These are phyloP conservation scores for Crepidodera aurea DNA, from an alignment of 2,888 invertebrate species.

Conservation along the genomic window DNA sequence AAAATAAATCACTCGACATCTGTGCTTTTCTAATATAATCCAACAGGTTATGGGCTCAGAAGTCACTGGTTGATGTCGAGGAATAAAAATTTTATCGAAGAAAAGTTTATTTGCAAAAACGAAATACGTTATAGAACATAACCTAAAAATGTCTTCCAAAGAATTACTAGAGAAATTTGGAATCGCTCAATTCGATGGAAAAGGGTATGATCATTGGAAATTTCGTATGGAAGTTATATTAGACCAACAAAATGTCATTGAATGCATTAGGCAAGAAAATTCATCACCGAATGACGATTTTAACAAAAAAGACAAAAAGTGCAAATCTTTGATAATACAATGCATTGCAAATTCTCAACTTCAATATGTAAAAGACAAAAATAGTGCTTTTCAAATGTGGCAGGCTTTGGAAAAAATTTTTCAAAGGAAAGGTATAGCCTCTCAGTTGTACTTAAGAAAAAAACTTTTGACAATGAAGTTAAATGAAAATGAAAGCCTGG, in stretches of 20 bases:
- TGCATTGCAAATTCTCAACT: slow-evolving; percentile 45
- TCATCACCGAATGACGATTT: background rate
- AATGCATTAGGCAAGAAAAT: slow-evolving; percentile 10
- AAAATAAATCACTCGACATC: no score
- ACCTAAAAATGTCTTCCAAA: no score
- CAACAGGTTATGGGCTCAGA: no score
- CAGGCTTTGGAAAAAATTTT: slow-evolving; percentile 42
- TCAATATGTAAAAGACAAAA: slow-evolving; percentile 45
- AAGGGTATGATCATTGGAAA: slow-evolving; percentile 23
- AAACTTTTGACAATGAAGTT: slow-evolving; percentile 44
- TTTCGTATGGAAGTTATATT: slow-evolving; percentile 20
- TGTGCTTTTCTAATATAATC: no score
- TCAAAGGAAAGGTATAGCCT: slow-evolving; percentile 44
- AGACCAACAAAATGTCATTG: slow-evolving; percentile 17
- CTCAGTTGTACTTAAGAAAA: slow-evolving; percentile 43
- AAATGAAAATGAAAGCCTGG: slow-evolving; percentile 33
- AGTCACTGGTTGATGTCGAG: no score
- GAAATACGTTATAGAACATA: no score
- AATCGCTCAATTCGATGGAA: no score
- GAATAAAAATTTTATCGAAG: no score
- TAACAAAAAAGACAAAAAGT: slow-evolving; percentile 42
- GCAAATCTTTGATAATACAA: slow-evolving; percentile 39
- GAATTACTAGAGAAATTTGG: no score
- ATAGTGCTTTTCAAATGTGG: slow-evolving; percentile 46
- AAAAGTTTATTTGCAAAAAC: no score